Base-by-base conservation (phyloP, 2,888 invertebrate genomes). In the Unio delphinus region DNA sequence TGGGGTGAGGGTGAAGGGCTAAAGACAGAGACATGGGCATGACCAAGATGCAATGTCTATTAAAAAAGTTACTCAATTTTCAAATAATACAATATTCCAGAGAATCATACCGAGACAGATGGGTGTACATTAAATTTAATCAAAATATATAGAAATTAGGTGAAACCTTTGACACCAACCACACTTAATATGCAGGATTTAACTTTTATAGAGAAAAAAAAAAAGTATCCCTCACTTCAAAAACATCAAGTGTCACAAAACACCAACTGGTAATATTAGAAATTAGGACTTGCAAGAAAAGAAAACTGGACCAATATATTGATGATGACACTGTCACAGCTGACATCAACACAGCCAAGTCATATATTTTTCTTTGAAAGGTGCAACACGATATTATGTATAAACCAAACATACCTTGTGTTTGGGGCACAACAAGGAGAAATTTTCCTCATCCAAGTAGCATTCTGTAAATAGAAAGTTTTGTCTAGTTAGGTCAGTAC, bases 381-480 rank as follows among this genome's bases (percentile, higher is more conserved):
- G 15, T 45, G 45, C 11, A 45, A 45, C 15, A 45, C 15, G 2
- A 45, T 45, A 11, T 45, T 61, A 20, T 60, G 30, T 23, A 60
- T 26, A 56, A 23, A 23, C 20, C 11, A 28, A 18, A 66, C 75
- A 72, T 81, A 87, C 90, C 84, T 90, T 90, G 78, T 91, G 91
- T 77, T 89, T 90, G 59, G 89, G 88, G 85, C 91, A 91, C 64
- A 89, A 81, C 65, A 90, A 80, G 55, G 89, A 89, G 77, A 90
- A 90, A 70, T 89, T 90, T 68, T 90, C 88, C 78, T 89, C 89
- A 76, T 90, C 89, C 75, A 91, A 77, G 59, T 83, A 86, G 83
- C 91, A 91, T 60, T 86, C 90, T 89, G 83, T 59, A 83, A 80
- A 68, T 17, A 15, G 54, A 20, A 63, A 54, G 17, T 54, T 23